A percentile compares a stretch with the other conserved stretches of the same genome.
Conservation (phyloP, 2,797 vertebrate genomes). For the Oceanodroma leucorhoa region DNA sequence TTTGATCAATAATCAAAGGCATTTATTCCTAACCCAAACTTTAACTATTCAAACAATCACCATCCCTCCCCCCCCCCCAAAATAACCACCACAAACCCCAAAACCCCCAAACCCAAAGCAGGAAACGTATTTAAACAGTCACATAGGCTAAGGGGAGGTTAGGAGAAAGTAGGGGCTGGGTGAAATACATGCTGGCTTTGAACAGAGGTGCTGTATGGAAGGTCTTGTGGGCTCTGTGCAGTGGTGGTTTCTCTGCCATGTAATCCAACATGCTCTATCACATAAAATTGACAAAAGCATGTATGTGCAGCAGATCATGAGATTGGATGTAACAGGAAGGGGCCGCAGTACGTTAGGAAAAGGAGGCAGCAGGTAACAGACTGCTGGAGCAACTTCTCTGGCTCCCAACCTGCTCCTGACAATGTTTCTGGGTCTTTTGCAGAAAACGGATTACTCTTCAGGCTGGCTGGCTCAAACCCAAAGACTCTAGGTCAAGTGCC, state of each 20-base stretch:
- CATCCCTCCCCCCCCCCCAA: fast-evolving
- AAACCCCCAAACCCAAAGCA: not conserved
- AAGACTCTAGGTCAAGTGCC: not conserved
- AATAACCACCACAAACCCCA: too few relatives aligned
- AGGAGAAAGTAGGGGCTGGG: not conserved
- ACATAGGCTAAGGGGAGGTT: not conserved
- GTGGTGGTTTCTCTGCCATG: not conserved
- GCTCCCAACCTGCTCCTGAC: not conserved
- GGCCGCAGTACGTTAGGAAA: not conserved
- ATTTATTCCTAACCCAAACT: not conserved
- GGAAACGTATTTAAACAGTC: not conserved
- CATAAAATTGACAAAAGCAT: not conserved
- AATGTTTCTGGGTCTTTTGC: not conserved
- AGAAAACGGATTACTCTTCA: not conserved
- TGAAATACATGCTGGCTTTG: not conserved
- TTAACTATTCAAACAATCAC: not conserved
- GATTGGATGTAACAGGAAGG: not conserved
- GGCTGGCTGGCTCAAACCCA: not conserved
- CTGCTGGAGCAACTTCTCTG: not conserved
- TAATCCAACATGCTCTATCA: not conserved
- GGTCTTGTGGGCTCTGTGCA: not conserved
- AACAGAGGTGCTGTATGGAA: not conserved
- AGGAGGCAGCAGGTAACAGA: not conserved
- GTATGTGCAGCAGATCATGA: not conserved
- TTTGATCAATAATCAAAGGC: not conserved